Conservation (phyloP, 2,113 vertebrate genomes). For the Conger conger region DNA sequence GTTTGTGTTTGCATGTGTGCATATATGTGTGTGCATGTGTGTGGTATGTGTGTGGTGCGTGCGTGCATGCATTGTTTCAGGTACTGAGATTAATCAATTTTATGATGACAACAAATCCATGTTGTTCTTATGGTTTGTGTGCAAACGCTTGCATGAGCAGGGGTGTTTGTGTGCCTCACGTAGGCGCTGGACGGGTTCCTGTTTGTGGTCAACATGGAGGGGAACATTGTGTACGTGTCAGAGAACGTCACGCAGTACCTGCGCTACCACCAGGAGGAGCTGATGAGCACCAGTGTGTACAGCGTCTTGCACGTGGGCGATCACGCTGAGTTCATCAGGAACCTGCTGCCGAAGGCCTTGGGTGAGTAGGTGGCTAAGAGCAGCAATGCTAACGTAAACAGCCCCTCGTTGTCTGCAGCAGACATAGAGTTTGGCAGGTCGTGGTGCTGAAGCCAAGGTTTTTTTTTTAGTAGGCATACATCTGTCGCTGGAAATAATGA, state of each 20-base stretch:
- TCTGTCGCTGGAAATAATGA: constrained; percentile 59
- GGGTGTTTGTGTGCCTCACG: background rate
- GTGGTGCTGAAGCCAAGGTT: constrained; percentile 53
- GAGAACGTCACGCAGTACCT: constrained; percentile 99
- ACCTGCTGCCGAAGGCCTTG: constrained; percentile 97
- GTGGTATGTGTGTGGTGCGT: background rate
- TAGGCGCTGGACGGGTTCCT: constrained; percentile 98
- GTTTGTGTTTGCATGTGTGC: no score
- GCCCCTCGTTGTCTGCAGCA: background rate
- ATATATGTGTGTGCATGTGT: background rate
- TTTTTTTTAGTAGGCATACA: constrained; percentile 55
- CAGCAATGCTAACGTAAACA: background rate
- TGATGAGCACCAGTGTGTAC: constrained; percentile 99
- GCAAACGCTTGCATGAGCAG: background rate
- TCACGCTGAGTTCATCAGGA: constrained; percentile 97
- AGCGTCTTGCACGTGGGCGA: constrained; percentile 97
- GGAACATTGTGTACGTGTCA: constrained; percentile 96
- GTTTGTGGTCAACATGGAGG: constrained; percentile 98
- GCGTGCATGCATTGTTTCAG: background rate
- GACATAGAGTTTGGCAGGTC: background rate
- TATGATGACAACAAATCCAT: no score
- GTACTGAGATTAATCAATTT: no score
- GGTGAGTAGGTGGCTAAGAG: constrained; percentile 62
- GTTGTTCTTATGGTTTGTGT: background rate
- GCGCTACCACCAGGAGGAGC: constrained; percentile 97